A percentile compares a stretch with the other conserved stretches of the same genome.
phyloP scores from a whole-genome alignment of 1,140 invertebrate genomes.

The Globodera ellingtonae region DNA sequence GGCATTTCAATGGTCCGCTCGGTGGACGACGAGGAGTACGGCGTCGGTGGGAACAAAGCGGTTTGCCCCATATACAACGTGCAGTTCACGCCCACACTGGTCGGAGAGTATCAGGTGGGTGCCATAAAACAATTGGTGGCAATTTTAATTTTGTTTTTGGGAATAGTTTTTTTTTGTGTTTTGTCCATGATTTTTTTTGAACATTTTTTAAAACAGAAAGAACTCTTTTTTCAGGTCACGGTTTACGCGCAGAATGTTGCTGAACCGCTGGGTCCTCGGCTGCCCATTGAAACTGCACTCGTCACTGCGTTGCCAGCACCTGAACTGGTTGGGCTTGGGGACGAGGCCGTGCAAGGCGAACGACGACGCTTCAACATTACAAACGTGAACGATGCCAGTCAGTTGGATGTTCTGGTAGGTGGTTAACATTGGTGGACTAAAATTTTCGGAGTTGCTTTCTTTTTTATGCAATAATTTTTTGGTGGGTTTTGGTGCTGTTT shows the following conservation, averaged over 20 bases:
- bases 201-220: background rate
- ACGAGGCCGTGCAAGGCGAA: slow-evolving; percentile 68
- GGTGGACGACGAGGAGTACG: background rate
- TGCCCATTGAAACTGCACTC: slow-evolving; percentile 33
- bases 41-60: background rate
- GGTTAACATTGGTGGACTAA: too few relatives aligned
- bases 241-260: slow-evolving; percentile 22
- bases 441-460: too few relatives aligned
- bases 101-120: slow-evolving; percentile 46
- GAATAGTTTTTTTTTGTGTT: too few relatives aligned
- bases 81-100: slow-evolving; percentile 22
- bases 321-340: slow-evolving; percentile 38
- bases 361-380: slow-evolving; percentile 70
- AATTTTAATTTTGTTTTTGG: too few relatives aligned
- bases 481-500: too few relatives aligned
- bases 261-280: slow-evolving; percentile 11
- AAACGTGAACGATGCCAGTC: slow-evolving; percentile 73
- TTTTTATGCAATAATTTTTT: too few relatives aligned
- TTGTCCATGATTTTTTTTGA: too few relatives aligned
- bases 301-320: slow-evolving; percentile 57
- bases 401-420: slow-evolving; percentile 59
- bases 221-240: slow-evolving; percentile 27
- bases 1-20: too few relatives aligned
- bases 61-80: slow-evolving; percentile 24
- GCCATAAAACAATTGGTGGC: too few relatives aligned